phyloP scores from a whole-genome alignment of 2,888 invertebrate genomes.

The Spilarctia lutea region DNA sequence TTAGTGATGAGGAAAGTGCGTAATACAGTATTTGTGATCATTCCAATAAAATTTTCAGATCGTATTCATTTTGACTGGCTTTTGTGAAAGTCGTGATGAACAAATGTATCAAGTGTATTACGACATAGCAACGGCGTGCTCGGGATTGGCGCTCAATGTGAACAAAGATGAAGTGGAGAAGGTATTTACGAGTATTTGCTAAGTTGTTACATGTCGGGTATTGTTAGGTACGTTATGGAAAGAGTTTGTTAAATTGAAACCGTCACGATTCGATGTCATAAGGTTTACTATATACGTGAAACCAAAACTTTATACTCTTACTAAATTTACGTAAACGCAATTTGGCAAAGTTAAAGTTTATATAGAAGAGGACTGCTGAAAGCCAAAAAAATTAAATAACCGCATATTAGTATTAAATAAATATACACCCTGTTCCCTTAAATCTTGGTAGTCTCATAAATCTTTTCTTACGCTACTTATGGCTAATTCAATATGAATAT shows the following conservation, averaged over 20 bases:
- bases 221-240: neutral
- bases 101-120: constrained; percentile 32
- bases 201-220: neutral
- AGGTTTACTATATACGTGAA: too few relatives aligned
- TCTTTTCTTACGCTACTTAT: neutral
- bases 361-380: too few relatives aligned
- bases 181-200: constrained; percentile 29
- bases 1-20: neutral
- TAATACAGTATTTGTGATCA: neutral
- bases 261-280: neutral
- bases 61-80: constrained; percentile 42
- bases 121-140: constrained; percentile 42
- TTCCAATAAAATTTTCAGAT: constrained; percentile 28
- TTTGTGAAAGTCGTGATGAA: neutral
- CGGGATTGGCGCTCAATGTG: constrained; percentile 32
- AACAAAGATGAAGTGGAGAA: constrained; percentile 7
- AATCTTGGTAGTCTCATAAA: neutral
- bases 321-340: too few relatives aligned
- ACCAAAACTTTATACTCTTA: too few relatives aligned
- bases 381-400: too few relatives aligned
- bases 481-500: neutral
- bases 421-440: too few relatives aligned
- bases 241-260: too few relatives aligned
- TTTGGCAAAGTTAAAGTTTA: too few relatives aligned
- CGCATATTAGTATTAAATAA: too few relatives aligned